phyloP scores from a whole-genome alignment of 2,888 invertebrate species.

The Kuschelorhynchus macadamiae region DNA sequence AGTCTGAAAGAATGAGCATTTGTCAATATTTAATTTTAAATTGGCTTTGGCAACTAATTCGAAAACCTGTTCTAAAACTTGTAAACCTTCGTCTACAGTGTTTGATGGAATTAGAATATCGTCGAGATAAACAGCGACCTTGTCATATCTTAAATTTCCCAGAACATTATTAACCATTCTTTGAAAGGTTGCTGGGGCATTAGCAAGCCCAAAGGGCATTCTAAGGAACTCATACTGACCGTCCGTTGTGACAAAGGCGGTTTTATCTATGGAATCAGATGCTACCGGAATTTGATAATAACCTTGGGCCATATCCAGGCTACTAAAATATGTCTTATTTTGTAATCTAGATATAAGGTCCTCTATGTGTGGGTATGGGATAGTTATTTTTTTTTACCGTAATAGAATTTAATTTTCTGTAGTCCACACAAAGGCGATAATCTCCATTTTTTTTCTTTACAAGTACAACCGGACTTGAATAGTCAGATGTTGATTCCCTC shows the following conservation, averaged over 20 bases:
- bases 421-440: slow-evolving; percentile 54
- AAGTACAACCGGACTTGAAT: neutral
- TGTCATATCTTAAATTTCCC: slow-evolving; percentile 54
- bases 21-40: slow-evolving; percentile 27
- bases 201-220: slow-evolving; percentile 63
- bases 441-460: slow-evolving; percentile 2
- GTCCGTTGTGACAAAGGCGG: slow-evolving; percentile 59
- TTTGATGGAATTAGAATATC: slow-evolving; percentile 55
- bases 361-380: slow-evolving; percentile 58
- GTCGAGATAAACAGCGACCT: slow-evolving; percentile 57
- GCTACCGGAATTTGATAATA: slow-evolving; percentile 59
- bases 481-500: neutral
- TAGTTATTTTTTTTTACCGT: slow-evolving; percentile 58
- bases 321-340: slow-evolving; percentile 53
- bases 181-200: slow-evolving; percentile 61
- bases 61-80: no score
- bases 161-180: slow-evolving; percentile 60
- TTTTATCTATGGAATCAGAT: slow-evolving; percentile 53
- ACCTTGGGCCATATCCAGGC: slow-evolving; percentile 57
- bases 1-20: slow-evolving; percentile 52
- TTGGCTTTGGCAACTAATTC: neutral
- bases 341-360: slow-evolving; percentile 54
- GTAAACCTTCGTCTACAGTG: slow-evolving; percentile 23
- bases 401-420: slow-evolving; percentile 56
- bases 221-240: slow-evolving; percentile 58